Conservation (phyloP, 2,888 invertebrate genomes). For the Rhagonycha lutea region DNA sequence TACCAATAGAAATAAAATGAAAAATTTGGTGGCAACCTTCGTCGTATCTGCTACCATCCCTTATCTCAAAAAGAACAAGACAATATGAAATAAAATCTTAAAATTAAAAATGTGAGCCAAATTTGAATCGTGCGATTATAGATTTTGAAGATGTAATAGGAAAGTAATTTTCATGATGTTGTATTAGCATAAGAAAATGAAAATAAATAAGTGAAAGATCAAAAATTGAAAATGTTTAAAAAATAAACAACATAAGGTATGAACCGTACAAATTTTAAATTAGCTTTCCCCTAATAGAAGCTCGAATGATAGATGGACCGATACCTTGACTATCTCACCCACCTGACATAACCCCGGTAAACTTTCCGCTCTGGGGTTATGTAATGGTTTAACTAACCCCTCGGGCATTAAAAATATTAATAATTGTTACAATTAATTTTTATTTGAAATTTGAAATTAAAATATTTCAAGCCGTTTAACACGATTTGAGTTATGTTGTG, state of each 20-base stretch:
- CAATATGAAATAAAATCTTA: too few relatives aligned
- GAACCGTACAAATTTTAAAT: background rate
- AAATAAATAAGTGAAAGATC: background rate
- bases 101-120: too few relatives aligned
- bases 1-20: too few relatives aligned
- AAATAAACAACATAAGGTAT: background rate
- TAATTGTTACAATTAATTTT: background rate
- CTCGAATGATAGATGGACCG: background rate
- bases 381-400: background rate
- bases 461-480: background rate
- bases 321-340: background rate
- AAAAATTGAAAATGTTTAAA: background rate
- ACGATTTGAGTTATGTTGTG: background rate
- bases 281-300: background rate
- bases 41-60: too few relatives aligned
- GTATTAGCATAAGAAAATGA: too few relatives aligned
- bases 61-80: too few relatives aligned
- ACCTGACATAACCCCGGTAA: background rate
- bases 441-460: background rate
- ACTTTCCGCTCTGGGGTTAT: background rate
- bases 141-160: too few relatives aligned
- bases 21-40: too few relatives aligned
- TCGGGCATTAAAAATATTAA: background rate
- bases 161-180: too few relatives aligned
- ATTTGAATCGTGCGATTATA: too few relatives aligned